phyloP scores from a whole-genome alignment of 23 tunicate genomes.

The Styela clava region DNA sequence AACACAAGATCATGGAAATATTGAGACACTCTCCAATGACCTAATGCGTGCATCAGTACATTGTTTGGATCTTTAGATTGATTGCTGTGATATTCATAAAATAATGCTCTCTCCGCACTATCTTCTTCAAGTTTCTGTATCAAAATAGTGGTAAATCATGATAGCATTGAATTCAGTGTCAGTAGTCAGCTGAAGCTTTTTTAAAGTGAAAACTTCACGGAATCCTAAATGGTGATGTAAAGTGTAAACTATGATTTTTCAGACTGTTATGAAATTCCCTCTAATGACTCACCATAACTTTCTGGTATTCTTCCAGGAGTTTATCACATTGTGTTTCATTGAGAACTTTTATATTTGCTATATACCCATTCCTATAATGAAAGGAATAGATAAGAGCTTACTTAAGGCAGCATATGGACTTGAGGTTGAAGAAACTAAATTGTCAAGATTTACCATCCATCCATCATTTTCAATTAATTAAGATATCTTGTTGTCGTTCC shows the following conservation, averaged over 20 bases:
- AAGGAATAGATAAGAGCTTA: not conserved
- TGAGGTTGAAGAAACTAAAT: no score
- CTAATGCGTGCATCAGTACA: slow-evolving; percentile 73
- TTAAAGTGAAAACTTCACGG: not conserved
- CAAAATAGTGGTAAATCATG: no score
- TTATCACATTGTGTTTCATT: slow-evolving; percentile 48
- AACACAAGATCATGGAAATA: slow-evolving; percentile 67
- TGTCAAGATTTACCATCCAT: no score
- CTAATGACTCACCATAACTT: slow-evolving; percentile 64
- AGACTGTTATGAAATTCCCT: no score
- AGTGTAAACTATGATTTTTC: no score
- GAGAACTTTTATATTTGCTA: slow-evolving; percentile 52
- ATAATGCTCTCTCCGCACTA: slow-evolving; percentile 35
- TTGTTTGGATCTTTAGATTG: slow-evolving; percentile 69
- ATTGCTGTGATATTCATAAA: slow-evolving; percentile 74
- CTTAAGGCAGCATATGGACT: not conserved
- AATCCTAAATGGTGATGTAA: no score
- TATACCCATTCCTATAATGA: slow-evolving; percentile 54
- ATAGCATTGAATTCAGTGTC: not conserved
- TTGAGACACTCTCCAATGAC: slow-evolving; percentile 74
- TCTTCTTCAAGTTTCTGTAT: not conserved
- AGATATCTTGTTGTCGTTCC: no score
- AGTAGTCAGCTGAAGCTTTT: not conserved
- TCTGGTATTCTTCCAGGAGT: slow-evolving; percentile 56
- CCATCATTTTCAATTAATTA: no score